phyloP scores from a whole-genome alignment of 2,113 vertebrate genomes.

The Henicopernis longicauda region DNA sequence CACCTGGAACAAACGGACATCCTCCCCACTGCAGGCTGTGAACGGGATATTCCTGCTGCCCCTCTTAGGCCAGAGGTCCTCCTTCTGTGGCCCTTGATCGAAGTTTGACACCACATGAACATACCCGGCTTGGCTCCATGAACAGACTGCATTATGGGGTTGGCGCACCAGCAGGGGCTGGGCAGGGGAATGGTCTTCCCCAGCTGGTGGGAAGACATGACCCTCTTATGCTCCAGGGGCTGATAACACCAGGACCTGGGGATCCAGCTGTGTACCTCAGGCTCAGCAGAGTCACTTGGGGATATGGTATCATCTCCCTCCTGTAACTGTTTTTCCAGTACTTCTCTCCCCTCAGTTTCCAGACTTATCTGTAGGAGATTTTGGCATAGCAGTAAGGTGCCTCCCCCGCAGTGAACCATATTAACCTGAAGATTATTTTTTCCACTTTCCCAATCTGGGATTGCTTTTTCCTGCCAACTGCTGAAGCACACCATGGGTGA shows the following conservation, averaged over 20 bases:
- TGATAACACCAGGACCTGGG: not conserved
- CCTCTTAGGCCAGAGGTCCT: not conserved
- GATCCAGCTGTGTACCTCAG: not conserved
- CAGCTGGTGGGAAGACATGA: not conserved
- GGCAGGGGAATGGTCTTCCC: not conserved
- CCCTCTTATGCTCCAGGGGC: not conserved
- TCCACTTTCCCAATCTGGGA: not conserved
- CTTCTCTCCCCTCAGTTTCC: not conserved
- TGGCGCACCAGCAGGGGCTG: not conserved
- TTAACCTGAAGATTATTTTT: not conserved
- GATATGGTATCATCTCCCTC: not conserved
- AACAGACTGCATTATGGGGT: fast-evolving
- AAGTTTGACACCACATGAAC: not conserved
- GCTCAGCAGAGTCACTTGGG: not conserved
- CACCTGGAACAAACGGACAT: not conserved
- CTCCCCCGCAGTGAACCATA: not conserved
- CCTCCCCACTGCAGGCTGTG: not conserved
- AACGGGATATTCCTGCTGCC: not conserved
- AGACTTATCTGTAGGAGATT: not conserved
- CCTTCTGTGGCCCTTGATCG: not conserved
- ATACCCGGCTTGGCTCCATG: not conserved
- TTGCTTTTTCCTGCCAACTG: not conserved
- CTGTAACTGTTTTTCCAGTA: not conserved
- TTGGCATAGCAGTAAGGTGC: not conserved
- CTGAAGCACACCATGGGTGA: not conserved